Base-by-base conservation (phyloP, 2,113 vertebrate species). In the Accipiter virgatus region DNA sequence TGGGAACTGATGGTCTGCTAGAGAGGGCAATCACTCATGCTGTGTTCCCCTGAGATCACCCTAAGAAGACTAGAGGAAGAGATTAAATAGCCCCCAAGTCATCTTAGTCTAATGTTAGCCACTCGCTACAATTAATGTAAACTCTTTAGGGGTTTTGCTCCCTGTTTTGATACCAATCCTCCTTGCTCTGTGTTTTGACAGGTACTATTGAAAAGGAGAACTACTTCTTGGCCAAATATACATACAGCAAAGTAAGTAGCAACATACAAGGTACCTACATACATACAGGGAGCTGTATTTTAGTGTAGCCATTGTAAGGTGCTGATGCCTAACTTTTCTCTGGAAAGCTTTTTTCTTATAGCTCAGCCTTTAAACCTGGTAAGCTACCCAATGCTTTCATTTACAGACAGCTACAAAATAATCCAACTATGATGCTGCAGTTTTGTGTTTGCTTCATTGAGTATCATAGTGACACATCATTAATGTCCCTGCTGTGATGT, bases 211-310 rank as follows among this genome's bases (percentile, higher is more conserved):
- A 95, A 93, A 95, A 75, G 0, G 86, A 83, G 73, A 83, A 90
- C 36, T 97, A 95, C 66, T 95, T 98, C 91, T 86, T 92, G 73
- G 94, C 82, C 38, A 94, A 94, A 66, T 97, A 96, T 8, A 96
- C 88, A 34, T 97, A 70, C 94, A 84, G 36, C n/a, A 53, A 95
- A 34, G 93, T 96, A 96, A 97, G 89, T 96, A 83, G 53, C 85
- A 95, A 55, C 8, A 10, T 62, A 25, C 6, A 40, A 48, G 16
- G 36, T 67, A 62, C 77, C 45, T 52, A 10, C 43, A 16, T 38
- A 36, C 27, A 42, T 78, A 25, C 4, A 84, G 34, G 8, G 42
- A 68, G 40, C n/a, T 81, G 21, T 75, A 23, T 81, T 89, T 83
- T 81, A 88, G 16, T 79, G 62, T 42, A 58, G 45, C 22, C 34